Evolutionary conservation across 2,113 vertebrate species (phyloP), one percentile per base, ranked within the genome.

Genomic region (Cyrtonyx montezumae): DNA sequence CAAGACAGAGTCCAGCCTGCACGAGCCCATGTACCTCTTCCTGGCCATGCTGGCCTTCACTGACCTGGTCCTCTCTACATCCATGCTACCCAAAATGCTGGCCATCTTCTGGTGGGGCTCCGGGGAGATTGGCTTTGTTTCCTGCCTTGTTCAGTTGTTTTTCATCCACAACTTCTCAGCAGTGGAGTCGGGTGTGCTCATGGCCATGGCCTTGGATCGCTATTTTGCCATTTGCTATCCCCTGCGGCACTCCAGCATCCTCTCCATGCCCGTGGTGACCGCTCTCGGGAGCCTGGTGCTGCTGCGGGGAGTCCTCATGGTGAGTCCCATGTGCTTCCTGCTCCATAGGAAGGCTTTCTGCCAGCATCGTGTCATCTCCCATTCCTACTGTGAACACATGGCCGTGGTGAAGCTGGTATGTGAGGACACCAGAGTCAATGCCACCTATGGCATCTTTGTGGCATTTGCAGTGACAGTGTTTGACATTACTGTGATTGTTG

Each of bases 61-160:
- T 4, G 97, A 97, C 67, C 67, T 97, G 49, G 66, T 90, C n/a
- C 83, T 97, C 2, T 95, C 86, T 2, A 90, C 94, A 4, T 92
- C 96, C 37, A 48, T 74, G 40, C 20, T 34, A 22, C 30, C 26
- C 3, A 97, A 97, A 85, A 95, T 95, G 88, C 68, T 97, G 23
- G 61, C 84, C 61, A 79, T 93, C 26, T 91, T 97, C 74, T 97
- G 96, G 96, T 83, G 96, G 63, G 83, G 91, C 7, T 49, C 22
- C 1, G 4, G 67, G 15, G 19, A 95, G 59, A 96, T 90, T 25
- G 84, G 71, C 3, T 96, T 97, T 14, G 12, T 70, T 22, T 79
- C 94, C 49, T 97, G 96, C 79, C 96, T 97, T 63, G 19, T 37
- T 19, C 97, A 97, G 70, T 10, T 97, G 40, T 97, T 97, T 83